Evolutionary conservation across 2,888 invertebrate genomes (phyloP), one percentile per base, ranked within the genome.

Genomic region (Acrobasis repandana): DNA sequence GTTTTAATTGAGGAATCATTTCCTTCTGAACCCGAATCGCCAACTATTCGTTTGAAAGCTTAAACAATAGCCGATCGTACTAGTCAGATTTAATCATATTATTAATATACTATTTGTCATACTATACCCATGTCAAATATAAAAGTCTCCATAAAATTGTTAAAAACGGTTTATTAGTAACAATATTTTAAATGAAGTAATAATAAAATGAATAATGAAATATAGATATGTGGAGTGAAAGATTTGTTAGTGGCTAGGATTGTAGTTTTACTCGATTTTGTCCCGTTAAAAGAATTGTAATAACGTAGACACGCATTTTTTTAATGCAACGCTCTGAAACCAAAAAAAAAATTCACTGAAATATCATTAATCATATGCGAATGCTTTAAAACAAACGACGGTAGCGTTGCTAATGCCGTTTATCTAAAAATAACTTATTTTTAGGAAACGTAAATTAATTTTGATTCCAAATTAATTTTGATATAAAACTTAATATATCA

Each of bases 241-340:
- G 73, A 67, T 75, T 74, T 70, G 72, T 70, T 76, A 77, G 74
- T 65, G 71, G 76, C 73, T 77, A 78, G 78, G 69, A 64, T 65
- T 63, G 74, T 77, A 76, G 78, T 69, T 67, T 70, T 63, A 61
- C 59, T 67, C 68, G 65, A 69, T 66, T 64, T 72, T 69, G 71
- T 72, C 62, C 69, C 71, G 64, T 75, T 69, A 70, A 62, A 60
- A 62, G 61, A 62, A 63, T 65, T 64, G 60, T 65, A 66, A 66
- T 68, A 65, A 63, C 58, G 69, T 72, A 72, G 73, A 66, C 61
- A 67, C 61, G 68, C 71, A 67, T 65, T 56, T 43, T 50, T 51
- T 51, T 33, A 46, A 60, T 52, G 60, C 60, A 52, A 46, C 46
- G 60, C 60, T 60, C 60, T 51, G 46, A 59, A 43, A 5, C 8